A percentile compares a stretch with the other conserved stretches of the same genome.
These are phyloP conservation scores for Oncopodura yosiiana DNA, from an alignment of 1,140 invertebrate species.

Conservation along the genomic window DNA sequence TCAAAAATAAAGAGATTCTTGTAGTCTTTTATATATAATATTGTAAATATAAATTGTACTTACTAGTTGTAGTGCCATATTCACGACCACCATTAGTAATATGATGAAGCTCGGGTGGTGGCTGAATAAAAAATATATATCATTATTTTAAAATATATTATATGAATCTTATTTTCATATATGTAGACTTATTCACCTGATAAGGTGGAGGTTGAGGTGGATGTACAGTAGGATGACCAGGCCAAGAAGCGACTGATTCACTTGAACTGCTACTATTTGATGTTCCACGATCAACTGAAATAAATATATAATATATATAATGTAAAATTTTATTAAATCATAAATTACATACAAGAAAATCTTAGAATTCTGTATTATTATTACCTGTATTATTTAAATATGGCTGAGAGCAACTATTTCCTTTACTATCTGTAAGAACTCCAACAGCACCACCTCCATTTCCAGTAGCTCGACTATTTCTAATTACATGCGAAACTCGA, in stretches of 20 bases:
- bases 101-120: constrained; percentile 32
- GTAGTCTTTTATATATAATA: too few relatives aligned
- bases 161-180: constrained; percentile 35
- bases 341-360: background rate
- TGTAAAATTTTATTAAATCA: too few relatives aligned
- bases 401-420: constrained; percentile 31
- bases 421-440: constrained; percentile 22
- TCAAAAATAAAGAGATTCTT: background rate
- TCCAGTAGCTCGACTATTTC: constrained; percentile 9
- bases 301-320: background rate
- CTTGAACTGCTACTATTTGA: constrained; percentile 56
- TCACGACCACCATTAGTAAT: constrained; percentile 32
- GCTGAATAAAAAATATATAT: too few relatives aligned
- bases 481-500: constrained; percentile 1
- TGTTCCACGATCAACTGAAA: constrained; percentile 12
- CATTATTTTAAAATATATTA: too few relatives aligned
- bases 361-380: background rate
- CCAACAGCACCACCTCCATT: background rate
- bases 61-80: constrained; percentile 14
- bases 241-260: constrained; percentile 56
- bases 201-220: constrained; percentile 38
- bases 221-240: constrained; percentile 24
- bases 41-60: background rate
- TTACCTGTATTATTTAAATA: constrained; percentile 25
- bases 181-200: too few relatives aligned